Base-by-base conservation (phyloP, 2,113 vertebrate genomes). In the Hemichromis elongatus region DNA sequence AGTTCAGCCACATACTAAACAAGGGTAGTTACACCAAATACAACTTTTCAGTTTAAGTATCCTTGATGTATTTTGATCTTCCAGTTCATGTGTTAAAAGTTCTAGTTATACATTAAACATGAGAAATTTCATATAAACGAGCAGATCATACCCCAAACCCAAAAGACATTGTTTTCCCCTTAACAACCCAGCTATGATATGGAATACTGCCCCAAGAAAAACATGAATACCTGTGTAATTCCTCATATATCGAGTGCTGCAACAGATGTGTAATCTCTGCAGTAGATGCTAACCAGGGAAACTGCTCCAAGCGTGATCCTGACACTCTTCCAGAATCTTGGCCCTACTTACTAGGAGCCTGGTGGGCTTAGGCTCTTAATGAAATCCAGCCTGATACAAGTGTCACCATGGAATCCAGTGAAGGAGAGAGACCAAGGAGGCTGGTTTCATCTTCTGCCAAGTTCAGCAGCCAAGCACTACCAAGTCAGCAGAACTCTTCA, bases 311-410 rank as follows among this genome's bases (percentile, higher is more conserved):
- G 40, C 84, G 47, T 30, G 6, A 80, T 82, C 19, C 84, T 79
- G 66, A 88, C 66, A 88, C 57, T 47, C 35, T 77, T 86, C 81
- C 80, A 79, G 52, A 57, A 50, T 77, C 42, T 63, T 87, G 89
- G 85, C 77, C 77, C 73, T 24, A 53, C 59, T 82, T 5, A 2
- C 90, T 86, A 91, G 66, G 91, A 92, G 90, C 90, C 93, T 93
- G 93, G 95, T 97, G 97, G 96, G 94, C 95, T 82, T 94, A 59
- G 94, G 95, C 87, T 92, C 24, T 81, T 98, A 97, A 98, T 97
- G 90, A 93, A 93, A 97, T 96, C 96, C 97, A 98, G 97, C 95
- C 95, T 90, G 92, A 79, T 66, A 85, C 86, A 94, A 97, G 96
- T 91, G 95, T 96, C 95, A 96, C 91, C 93, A 93, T 94, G 96